These are phyloP conservation scores for Polia nebulosa DNA, from an alignment of 2,888 invertebrate genomes.

Conservation along the genomic window DNA sequence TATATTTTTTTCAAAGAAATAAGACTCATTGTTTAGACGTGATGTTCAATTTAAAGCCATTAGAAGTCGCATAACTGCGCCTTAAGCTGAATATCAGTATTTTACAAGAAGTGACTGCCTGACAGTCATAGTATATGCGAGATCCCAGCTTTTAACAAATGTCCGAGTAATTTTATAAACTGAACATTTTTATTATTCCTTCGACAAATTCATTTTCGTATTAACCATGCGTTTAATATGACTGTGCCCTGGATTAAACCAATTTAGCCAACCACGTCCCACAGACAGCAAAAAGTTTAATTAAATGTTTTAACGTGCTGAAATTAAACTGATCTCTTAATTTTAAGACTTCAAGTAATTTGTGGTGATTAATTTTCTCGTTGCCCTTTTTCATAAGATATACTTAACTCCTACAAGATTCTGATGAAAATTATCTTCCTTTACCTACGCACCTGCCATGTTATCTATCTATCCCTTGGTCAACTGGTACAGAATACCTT, in stretches of 20 bases:
- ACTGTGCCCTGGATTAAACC: neutral
- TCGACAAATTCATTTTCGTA: constrained; percentile 5
- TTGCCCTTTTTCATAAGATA: too few relatives aligned
- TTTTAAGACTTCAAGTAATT: constrained; percentile 12
- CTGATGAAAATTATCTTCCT: too few relatives aligned
- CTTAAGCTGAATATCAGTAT: too few relatives aligned
- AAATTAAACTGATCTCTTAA: constrained; percentile 31
- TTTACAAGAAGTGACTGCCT: too few relatives aligned
- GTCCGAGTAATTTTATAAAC: neutral
- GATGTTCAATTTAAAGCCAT: too few relatives aligned
- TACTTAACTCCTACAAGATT: too few relatives aligned
- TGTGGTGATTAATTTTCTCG: neutral
- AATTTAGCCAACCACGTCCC: constrained; percentile 24
- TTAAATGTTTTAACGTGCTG: constrained; percentile 3
- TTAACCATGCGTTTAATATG: neutral
- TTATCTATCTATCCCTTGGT: too few relatives aligned
- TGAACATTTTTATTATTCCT: constrained; percentile 2
- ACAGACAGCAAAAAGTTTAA: constrained; percentile 18
- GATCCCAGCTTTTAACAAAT: neutral
- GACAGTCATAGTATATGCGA: neutral
- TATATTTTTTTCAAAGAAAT: too few relatives aligned
- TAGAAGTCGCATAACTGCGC: too few relatives aligned
- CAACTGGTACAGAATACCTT: too few relatives aligned
- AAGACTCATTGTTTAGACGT: too few relatives aligned
- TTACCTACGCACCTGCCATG: too few relatives aligned